These are phyloP conservation scores for Scaptomyza graminum DNA, from an alignment of 1,140 invertebrate species.

Conservation along the genomic window DNA sequence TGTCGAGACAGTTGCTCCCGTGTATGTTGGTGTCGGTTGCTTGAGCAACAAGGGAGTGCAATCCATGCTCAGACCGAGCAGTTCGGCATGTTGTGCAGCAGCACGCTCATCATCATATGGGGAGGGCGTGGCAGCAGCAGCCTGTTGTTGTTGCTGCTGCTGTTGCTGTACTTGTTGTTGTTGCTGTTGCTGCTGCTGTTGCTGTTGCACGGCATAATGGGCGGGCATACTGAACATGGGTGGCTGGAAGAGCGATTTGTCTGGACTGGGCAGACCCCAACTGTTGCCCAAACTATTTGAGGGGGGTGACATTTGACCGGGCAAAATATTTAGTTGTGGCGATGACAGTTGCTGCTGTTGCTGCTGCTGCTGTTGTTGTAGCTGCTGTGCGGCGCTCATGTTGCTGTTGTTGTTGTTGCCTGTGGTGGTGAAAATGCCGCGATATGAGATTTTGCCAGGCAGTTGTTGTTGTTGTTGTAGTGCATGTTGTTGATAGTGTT, in stretches of 20 bases:
- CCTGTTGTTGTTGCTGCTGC: constrained; percentile 65
- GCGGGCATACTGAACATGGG: constrained; percentile 85
- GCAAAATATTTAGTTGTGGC: constrained; percentile 73
- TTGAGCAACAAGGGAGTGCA: constrained; percentile 84
- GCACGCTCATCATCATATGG: constrained; percentile 78
- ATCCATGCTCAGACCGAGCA: constrained; percentile 87
- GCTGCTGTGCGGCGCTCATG: constrained; percentile 62
- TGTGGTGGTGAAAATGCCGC: constrained; percentile 88
- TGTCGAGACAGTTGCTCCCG: constrained; percentile 63
- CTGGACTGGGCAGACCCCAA: constrained; percentile 87
- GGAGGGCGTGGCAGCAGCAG: constrained; percentile 67
- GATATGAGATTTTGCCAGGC: constrained; percentile 88
- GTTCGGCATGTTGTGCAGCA: constrained; percentile 84
- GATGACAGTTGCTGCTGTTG: constrained; percentile 72
- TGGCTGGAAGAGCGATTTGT: constrained; percentile 86
- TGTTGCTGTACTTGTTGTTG: constrained; percentile 70
- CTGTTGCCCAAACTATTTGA: constrained; percentile 80
- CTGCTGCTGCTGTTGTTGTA: constrained; percentile 56
- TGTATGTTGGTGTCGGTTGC: constrained; percentile 85
- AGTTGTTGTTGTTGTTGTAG: constrained; percentile 84
- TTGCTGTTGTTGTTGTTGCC: constrained; percentile 85
- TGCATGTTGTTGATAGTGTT: constrained; percentile 78
- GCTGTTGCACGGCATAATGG: constrained; percentile 78
- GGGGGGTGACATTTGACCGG: constrained; percentile 85
- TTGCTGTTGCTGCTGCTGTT: constrained; percentile 32